Evolutionary conservation across 2,888 invertebrate species (phyloP).

Genomic region (Eucriotettix oculatus): DNA sequence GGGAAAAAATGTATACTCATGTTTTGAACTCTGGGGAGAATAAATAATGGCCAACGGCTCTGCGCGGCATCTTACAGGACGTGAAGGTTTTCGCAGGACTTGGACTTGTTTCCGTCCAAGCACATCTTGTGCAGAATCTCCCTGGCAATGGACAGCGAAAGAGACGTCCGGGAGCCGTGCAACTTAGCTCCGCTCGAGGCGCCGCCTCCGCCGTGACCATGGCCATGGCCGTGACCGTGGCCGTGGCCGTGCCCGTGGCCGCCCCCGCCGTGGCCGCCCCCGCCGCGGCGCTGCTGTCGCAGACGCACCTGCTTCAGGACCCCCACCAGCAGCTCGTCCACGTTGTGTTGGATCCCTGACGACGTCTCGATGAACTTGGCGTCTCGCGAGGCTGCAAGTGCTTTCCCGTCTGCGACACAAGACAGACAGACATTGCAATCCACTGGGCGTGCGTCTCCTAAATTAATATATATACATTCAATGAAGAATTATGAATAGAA

Average conservation of each 20-base stretch:
- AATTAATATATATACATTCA: too few relatives aligned
- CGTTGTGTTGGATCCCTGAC: conserved; percentile 91
- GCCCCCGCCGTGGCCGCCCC: conserved; percentile 39
- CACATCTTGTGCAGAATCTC: conserved; percentile 74
- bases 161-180: conserved; percentile 59
- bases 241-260: conserved; percentile 22
- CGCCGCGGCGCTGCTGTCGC: conserved; percentile 54
- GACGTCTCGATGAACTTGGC: conserved; percentile 97
- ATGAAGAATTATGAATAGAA: too few relatives aligned
- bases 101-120: conserved; percentile 65
- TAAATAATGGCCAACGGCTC: too few relatives aligned
- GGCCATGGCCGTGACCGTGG: background rate
- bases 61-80: conserved; percentile 47
- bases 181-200: conserved; percentile 20
- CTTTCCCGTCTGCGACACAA: conserved; percentile 66
- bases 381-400: conserved; percentile 80
- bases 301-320: conserved; percentile 66
- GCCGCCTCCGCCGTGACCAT: conserved; percentile 23
- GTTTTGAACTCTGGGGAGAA: too few relatives aligned
- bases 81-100: conserved; percentile 84
- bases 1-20: too few relatives aligned
- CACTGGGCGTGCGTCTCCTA: too few relatives aligned
- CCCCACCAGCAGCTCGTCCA: conserved; percentile 89
- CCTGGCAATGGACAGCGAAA: conserved; percentile 63
- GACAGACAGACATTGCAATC: background rate